Percentiles rank a stretch among this genome's conserved stretches.
Evolutionary conservation across 2,888 invertebrate species (phyloP).

Genomic region (Ferrisia virgata): DNA sequence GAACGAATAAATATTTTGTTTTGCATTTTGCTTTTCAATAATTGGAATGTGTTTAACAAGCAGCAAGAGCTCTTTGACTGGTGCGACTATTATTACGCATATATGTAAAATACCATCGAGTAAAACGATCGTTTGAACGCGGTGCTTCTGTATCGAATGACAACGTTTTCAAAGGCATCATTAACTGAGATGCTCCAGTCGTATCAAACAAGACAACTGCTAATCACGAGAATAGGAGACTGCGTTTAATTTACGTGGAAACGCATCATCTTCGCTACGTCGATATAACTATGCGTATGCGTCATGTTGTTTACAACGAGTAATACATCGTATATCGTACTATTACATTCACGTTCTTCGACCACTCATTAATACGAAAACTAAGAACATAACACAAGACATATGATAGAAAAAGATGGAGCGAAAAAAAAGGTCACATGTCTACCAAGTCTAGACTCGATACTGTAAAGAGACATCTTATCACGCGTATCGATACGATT

Average conservation of each 20-base stretch:
- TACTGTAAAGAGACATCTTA: too few species aligned
- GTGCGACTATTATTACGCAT: not conserved
- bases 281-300: too few species aligned
- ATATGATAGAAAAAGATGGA: too few species aligned
- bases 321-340: too few species aligned
- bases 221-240: not conserved
- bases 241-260: not conserved
- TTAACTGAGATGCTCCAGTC: not conserved
- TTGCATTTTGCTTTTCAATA: not conserved
- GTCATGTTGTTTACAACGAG: too few species aligned
- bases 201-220: not conserved
- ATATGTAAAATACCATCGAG: not conserved
- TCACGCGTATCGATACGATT: too few species aligned
- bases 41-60: not conserved
- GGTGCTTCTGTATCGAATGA: not conserved
- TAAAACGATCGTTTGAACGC: not conserved
- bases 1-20: not conserved
- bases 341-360: too few species aligned
- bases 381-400: too few species aligned
- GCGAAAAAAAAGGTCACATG: too few species aligned
- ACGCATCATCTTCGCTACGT: not conserved
- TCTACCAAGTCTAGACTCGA: too few species aligned
- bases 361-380: too few species aligned
- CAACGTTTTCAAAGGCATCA: not conserved
- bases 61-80: not conserved